Base-by-base conservation (phyloP, 2,888 invertebrate species). In the Drosophila anceps region DNA sequence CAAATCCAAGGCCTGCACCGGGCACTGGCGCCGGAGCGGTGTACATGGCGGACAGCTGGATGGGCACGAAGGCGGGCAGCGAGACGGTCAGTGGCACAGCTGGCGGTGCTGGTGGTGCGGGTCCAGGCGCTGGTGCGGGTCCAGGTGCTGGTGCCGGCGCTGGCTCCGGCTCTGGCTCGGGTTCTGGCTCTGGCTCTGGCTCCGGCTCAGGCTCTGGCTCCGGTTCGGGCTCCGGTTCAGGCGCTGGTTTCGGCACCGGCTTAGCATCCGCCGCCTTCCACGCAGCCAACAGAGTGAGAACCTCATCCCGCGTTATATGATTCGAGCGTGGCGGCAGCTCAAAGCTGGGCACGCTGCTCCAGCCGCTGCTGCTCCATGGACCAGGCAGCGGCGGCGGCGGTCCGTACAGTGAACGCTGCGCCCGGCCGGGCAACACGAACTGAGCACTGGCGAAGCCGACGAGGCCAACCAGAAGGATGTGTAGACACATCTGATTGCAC, bases 31-130 rank as follows among this genome's bases (percentile, higher is more conserved):
- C 46, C 87, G 92, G 37, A 93, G 93, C 92, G 91, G 93, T 51
- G 91, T 90, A 93, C 93, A 93, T 93, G 15, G 92, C 93, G 1
- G 92, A 91, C 20, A 92, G 66, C 71, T 93, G 92, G 27, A 92
- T 92, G 58, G 92, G 92, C 29, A 92, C 93, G 67, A 92, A 91
- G 48, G 92, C 92, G 31, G 92, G 92, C 68, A 92, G 61, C 0
- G 92, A 92, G 0, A 93, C 92, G 2, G 93, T 92, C 0, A 92
- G 55, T 3, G 93, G 92, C 0, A 90, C 90, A 10, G 89, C 88
- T 4, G 93, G 77, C 64, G 92, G 91, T 9, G 68, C 73, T 0
- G 79, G 90, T 68, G 94, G 92, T 77, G 94, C 90, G 69, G 93
- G 91, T 0, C 39, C 67, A 0, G 80, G 78, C 41, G 71, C 82